Evolutionary conservation across 2,797 vertebrate genomes (phyloP), one percentile per base, ranked within the genome.

Genomic region (Tragopan temminckii): DNA sequence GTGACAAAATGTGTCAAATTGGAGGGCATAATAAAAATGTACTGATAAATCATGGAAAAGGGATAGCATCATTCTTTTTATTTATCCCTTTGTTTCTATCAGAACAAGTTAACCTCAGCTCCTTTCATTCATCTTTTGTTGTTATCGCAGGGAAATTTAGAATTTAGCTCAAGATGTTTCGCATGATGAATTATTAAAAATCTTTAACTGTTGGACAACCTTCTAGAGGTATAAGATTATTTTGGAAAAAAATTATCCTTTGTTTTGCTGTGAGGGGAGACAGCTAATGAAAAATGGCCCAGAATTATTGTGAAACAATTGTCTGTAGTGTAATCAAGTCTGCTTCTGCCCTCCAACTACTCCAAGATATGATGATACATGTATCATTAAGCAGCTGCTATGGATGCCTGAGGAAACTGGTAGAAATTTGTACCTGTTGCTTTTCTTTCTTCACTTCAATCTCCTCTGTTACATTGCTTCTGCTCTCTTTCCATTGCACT

Each of bases 261-360:
- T 85, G 50, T 97, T 98, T 98, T 97, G 98, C 98, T 98, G 97
- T 97, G 97, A 98, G 98, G 98, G 97, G 93, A 98, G 97, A 97
- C 97, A 97, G 97, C 97, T 98, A 98, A 98, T 98, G 97, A 98
- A 98, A 98, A 98, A 98, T 98, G 97, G 97, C 92, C 96, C 91
- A 91, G 98, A 98, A 98, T 98, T 98, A 98, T 98, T 98, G 98
- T 97, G 98, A 98, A 98, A 98, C 98, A 98, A 98, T 98, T 98
- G 98, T 98, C 98, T 98, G 97, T 97, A 98, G 98, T 98, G 98
- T 98, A 98, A 98, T 98, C 98, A 98, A 98, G 97, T 98, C 98
- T 98, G 97, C 97, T 98, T 98, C 97, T 98, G 98, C 98, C 98
- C 98, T 98, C 97, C 97, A 98, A 98, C 98, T 98, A 98, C 98